These are phyloP conservation scores for Pseudococcus longispinus DNA, from an alignment of 2,888 invertebrate genomes.

Conservation along the genomic window DNA sequence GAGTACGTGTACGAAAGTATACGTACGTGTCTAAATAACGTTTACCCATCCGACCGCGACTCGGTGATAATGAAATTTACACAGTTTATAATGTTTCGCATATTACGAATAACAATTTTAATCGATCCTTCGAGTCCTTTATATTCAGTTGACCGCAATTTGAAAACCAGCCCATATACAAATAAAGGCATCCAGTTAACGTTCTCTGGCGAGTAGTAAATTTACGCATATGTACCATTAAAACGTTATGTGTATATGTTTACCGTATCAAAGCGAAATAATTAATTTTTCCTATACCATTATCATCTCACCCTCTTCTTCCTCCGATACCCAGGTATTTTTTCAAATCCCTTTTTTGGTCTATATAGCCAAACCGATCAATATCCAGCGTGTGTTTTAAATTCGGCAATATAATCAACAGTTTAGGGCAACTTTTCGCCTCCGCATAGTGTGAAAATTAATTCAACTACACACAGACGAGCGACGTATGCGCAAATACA, in stretches of 20 bases:
- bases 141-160: slow-evolving; percentile 31
- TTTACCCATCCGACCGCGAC: not conserved
- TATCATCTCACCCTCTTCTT: not conserved
- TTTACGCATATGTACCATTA: slow-evolving; percentile 38
- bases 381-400: not conserved
- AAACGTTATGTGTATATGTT: slow-evolving; percentile 19
- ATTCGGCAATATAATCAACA: slow-evolving; percentile 12
- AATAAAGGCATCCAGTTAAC: slow-evolving; percentile 17
- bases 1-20: too few species aligned
- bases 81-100: slow-evolving; percentile 24
- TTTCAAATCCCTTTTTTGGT: not conserved
- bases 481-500: too few species aligned
- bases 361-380: not conserved
- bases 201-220: slow-evolving; percentile 20
- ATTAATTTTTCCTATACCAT: slow-evolving; percentile 28
- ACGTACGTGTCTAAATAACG: not conserved
- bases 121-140: slow-evolving; percentile 43
- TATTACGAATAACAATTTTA: slow-evolving; percentile 36
- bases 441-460: not conserved
- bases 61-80: slow-evolving; percentile 22
- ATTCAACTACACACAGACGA: not conserved
- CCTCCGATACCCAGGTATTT: not conserved
- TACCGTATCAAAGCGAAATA: slow-evolving; percentile 29
- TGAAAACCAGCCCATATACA: slow-evolving; percentile 21
- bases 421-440: not conserved